Evolutionary conservation across 1,140 invertebrate genomes (phyloP).

Genomic region (Drosophila leontia): DNA sequence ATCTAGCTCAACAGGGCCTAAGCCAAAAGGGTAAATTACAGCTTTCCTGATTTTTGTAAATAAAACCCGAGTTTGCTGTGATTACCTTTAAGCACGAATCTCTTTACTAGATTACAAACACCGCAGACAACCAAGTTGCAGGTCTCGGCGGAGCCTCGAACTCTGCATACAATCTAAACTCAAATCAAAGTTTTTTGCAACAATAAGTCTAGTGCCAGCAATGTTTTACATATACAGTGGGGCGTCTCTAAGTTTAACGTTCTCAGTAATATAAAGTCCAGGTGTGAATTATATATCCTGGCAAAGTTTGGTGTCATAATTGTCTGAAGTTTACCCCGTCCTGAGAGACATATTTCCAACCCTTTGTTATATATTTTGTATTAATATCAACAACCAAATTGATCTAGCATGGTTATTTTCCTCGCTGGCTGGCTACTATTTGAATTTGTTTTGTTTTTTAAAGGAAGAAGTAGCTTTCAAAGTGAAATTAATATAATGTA

Average conservation of each 20-base stretch:
- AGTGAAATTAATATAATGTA: neutral
- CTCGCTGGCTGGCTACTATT: neutral
- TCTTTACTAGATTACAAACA: slow-evolving; percentile 36
- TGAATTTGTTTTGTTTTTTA: neutral
- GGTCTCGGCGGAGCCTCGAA: slow-evolving; percentile 7
- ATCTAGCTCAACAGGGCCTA: slow-evolving; percentile 7
- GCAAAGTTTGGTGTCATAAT: neutral
- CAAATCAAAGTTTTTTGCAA: slow-evolving; percentile 70
- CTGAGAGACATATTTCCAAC: neutral
- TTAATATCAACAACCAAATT: neutral
- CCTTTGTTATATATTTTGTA: too few species aligned
- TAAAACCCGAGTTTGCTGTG: slow-evolving; percentile 11
- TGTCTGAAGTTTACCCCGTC: neutral
- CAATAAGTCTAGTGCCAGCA: slow-evolving; percentile 41
- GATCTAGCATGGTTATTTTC: neutral
- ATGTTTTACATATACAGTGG: slow-evolving; percentile 47
- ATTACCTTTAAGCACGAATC: slow-evolving; percentile 46
- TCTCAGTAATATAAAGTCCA: neutral
- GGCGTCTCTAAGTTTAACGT: neutral
- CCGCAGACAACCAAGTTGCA: slow-evolving; percentile 21
- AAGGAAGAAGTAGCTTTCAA: neutral
- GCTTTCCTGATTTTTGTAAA: slow-evolving; percentile 16
- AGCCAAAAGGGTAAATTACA: slow-evolving; percentile 22
- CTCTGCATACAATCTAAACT: slow-evolving; percentile 45
- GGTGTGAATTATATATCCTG: neutral